Evolutionary conservation across 2,797 vertebrate species (phyloP).

Genomic region (Enteromius anoplus): DNA sequence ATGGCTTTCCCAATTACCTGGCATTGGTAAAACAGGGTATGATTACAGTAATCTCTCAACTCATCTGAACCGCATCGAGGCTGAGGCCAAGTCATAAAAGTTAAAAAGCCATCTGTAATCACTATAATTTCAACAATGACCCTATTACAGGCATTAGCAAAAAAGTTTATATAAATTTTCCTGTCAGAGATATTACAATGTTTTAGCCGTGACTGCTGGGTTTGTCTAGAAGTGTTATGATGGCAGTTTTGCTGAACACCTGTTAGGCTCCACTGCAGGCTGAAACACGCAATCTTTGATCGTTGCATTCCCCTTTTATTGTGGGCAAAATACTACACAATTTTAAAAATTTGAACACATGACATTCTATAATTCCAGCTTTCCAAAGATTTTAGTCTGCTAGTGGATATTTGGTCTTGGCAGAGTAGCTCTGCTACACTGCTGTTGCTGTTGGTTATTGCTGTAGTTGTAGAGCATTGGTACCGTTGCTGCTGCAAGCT

Average conservation of each 20-base stretch:
- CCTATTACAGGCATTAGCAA: slow-evolving; percentile 54
- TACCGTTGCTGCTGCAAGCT: no score
- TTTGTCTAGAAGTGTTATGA: slow-evolving; percentile 47
- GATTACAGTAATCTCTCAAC: slow-evolving; percentile 62
- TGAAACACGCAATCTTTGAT: background rate
- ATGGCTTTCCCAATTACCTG: slow-evolving; percentile 57
- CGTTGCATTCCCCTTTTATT: background rate
- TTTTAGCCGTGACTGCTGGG: slow-evolving; percentile 55
- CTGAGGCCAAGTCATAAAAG: slow-evolving; percentile 60
- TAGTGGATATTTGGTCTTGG: background rate
- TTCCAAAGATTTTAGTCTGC: background rate
- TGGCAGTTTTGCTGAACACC: slow-evolving; percentile 38
- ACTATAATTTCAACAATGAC: slow-evolving; percentile 65
- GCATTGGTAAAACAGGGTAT: slow-evolving; percentile 51
- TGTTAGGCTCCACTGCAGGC: slow-evolving; percentile 18
- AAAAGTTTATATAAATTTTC: slow-evolving; percentile 60
- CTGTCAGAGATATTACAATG: slow-evolving; percentile 58
- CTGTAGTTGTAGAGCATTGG: no score
- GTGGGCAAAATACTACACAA: background rate
- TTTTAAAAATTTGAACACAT: background rate
- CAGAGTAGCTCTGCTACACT: no score
- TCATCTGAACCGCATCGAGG: slow-evolving; percentile 51
- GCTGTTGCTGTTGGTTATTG: no score
- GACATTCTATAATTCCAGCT: background rate
- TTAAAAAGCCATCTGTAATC: slow-evolving; percentile 62